Base-by-base conservation (phyloP, 2,888 invertebrate species). In the Caenorhabditis sp. region DNA sequence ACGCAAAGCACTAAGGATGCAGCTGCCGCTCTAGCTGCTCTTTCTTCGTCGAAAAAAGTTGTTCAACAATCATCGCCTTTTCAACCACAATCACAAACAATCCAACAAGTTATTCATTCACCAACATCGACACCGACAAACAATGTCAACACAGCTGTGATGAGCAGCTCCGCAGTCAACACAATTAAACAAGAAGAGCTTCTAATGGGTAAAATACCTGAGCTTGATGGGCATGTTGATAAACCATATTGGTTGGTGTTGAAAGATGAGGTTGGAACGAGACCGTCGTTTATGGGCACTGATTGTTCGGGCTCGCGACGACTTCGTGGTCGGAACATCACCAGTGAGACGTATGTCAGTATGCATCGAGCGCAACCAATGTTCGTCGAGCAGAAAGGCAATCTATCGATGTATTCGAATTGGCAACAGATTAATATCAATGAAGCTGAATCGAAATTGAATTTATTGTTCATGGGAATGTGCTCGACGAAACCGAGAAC, bases 351-450 rank as follows among this genome's bases (percentile, higher is more conserved):
- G 83, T 97, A 94, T 89, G 96, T 96, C 86, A 95, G 95, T 0
- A 91, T 95, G 59, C 94, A 95, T 88, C 92, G 94, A 81, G 93
- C 95, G 0, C 96, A 97, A 88, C 96, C 97, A 1, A 95, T 94
- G 88, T 96, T 95, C 88, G 94, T 95, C 69, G 89, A 88, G 23
- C 89, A 90, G 58, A 89, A 89, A 72, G 93, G 93, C 0, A 81
- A 77, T 23, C 89, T 96, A 63, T 96, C 95, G 53, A 97, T 97
- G 96, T 97, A 97, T 88, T 95, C 95, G 63, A 95, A 95, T 88
- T 97, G 96, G 90, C 87, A 88, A 72, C 77, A 77, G 60, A 54
- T 66, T 14, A 21, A 26, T 17, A 55, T 55, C 26, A 55, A 55
- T 26, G 55, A 55, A 6, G 49, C 57, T 14, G 82, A 83, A 23